These are phyloP conservation scores for Amblyjoppa proteus DNA, from an alignment of 2,888 invertebrate genomes.

Conservation along the genomic window DNA sequence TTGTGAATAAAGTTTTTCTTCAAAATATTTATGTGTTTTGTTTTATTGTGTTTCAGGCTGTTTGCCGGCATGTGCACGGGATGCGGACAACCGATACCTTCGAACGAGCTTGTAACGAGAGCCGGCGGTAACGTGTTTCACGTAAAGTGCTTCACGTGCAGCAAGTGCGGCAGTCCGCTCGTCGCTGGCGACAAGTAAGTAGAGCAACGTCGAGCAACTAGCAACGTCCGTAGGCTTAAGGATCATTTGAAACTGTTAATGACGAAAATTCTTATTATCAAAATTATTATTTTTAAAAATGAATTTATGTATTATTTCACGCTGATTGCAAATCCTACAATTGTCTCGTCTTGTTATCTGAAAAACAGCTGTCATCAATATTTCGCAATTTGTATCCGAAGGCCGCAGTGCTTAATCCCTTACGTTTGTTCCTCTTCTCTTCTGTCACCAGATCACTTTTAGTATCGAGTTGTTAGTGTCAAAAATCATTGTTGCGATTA, in stretches of 20 bases:
- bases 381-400: background rate
- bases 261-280: too few relatives aligned
- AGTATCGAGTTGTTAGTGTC: constrained; percentile 89
- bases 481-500: too few relatives aligned
- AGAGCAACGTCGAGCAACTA: background rate
- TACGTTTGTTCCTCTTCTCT: constrained; percentile 6
- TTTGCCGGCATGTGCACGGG: constrained; percentile 97
- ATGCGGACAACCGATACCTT: constrained; percentile 96
- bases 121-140: constrained; percentile 94
- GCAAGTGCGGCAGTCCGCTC: constrained; percentile 95
- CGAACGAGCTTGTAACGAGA: constrained; percentile 97
- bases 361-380: background rate
- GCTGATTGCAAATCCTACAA: too few relatives aligned
- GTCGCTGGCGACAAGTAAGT: constrained; percentile 95
- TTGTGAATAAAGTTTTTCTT: constrained; percentile 8
- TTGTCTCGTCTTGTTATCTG: too few relatives aligned
- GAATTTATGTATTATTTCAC: too few relatives aligned
- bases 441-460: constrained; percentile 91
- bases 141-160: constrained; percentile 98
- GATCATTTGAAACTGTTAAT: too few relatives aligned
- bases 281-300: too few relatives aligned
- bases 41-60: constrained; percentile 89
- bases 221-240: background rate
- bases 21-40: constrained; percentile 12
- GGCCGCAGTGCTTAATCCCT: background rate